These are phyloP conservation scores for Patella caerulea DNA, from an alignment of 2,888 invertebrate species.

Conservation along the genomic window DNA sequence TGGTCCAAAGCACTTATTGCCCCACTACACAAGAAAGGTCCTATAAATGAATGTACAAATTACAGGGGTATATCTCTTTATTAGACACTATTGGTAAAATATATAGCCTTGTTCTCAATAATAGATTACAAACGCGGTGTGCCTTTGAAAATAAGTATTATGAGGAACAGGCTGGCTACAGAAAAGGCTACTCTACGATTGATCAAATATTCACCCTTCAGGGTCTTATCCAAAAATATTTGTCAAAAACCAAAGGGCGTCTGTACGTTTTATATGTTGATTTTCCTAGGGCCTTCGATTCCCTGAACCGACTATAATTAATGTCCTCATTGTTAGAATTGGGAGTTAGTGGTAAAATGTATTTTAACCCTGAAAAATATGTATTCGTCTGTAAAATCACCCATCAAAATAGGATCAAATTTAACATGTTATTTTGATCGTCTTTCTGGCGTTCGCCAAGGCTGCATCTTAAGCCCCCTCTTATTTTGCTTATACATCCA, in stretches of 20 bases:
- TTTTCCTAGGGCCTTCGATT: neutral
- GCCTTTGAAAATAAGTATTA: neutral
- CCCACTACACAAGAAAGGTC: no score
- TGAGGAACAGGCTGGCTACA: neutral
- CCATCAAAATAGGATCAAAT: neutral
- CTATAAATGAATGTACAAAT: conserved; percentile 13
- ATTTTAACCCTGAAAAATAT: neutral
- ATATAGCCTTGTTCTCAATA: conserved; percentile 26
- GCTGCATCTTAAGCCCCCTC: neutral
- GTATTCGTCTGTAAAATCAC: neutral
- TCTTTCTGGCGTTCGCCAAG: neutral
- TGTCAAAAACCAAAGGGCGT: neutral
- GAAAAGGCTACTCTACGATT: neutral
- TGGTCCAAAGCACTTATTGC: no score
- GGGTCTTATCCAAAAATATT: neutral
- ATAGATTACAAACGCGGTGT: conserved; percentile 14
- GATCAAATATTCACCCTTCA: neutral
- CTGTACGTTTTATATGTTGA: neutral
- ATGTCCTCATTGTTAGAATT: neutral
- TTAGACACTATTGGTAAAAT: conserved; percentile 23
- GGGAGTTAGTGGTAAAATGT: neutral
- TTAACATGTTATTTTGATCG: neutral
- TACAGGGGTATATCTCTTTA: conserved; percentile 27
- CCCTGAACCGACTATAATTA: neutral
- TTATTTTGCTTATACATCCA: no score